Evolutionary conservation across 2,888 invertebrate genomes (phyloP), one percentile per base, ranked within the genome.

Genomic region (Troglohyphantes excavatus): DNA sequence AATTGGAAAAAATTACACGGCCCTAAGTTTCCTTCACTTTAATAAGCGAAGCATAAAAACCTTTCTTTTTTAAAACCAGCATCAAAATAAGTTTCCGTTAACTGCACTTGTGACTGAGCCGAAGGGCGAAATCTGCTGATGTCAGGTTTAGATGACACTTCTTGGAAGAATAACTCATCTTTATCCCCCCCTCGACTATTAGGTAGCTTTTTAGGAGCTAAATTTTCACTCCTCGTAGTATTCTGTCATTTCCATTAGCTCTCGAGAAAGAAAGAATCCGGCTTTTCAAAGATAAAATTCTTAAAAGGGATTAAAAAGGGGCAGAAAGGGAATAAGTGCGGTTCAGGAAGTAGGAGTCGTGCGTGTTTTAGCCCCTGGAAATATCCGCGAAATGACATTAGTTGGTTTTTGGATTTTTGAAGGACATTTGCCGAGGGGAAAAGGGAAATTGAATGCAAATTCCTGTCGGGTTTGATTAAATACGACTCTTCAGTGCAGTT

Each of bases 61-160:
- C 27, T 73, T 27, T 33, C 21, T 59, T 33, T 33, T 65, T 13
- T 2, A 68, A 73, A 73, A 73, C 39, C 26, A 33, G 46, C 19
- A 26, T 61, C 59, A 61, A 70, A 83, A 73, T 63, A 73, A 46
- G 61, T 59, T 83, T 6, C 17, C 43, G 46, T 46, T 75, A 73
- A 73, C 73, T 83, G 83, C 63, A 72, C 61, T 76, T 76, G 29
- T 59, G 26, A 68, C 29, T 33, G n/a, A 19, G 23, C 27, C 72
- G 33, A 13, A 5, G 11, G 82, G 82, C 39, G 9, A 17, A 61
- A 82, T 82, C 53, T 70, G 70, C 81, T 17, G 72, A 39, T 83
- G 83, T 83, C 83, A 83, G 53, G 73, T 65, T 82, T 23, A 39
- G 39, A 72, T 61, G 82, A 82, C 82, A 70, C 61, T 61, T 61